These are phyloP conservation scores for Brachystomella parvula DNA, from an alignment of 1,140 invertebrate genomes.

Conservation along the genomic window DNA sequence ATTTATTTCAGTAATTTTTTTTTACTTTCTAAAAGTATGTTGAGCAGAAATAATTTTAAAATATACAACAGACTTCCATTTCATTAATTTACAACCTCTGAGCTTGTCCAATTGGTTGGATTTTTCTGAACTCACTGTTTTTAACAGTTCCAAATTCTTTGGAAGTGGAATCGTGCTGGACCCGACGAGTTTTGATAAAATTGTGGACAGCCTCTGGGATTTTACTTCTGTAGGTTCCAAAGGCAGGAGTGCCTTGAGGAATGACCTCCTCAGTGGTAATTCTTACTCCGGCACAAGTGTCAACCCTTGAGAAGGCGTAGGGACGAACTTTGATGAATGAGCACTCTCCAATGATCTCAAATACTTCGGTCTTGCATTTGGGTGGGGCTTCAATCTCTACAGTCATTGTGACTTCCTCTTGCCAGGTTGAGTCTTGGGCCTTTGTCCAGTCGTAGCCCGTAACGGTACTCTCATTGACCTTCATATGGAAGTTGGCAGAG, in stretches of 20 bases:
- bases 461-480: neutral
- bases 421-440: neutral
- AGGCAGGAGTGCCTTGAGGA: neutral
- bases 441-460: conserved; percentile 5
- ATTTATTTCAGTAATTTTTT: too few relatives aligned
- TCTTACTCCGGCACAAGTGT: neutral
- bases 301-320: neutral
- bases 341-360: conserved; percentile 10
- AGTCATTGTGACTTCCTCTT: neutral
- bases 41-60: too few relatives aligned
- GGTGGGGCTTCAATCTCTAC: conserved; percentile 10
- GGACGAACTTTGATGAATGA: conserved; percentile 8
- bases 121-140: too few relatives aligned
- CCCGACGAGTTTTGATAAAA: neutral
- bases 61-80: too few relatives aligned
- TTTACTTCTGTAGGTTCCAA: neutral
- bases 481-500: conserved; percentile 7
- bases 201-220: neutral
- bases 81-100: too few relatives aligned
- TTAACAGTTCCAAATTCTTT: neutral
- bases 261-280: neutral
- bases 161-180: neutral
- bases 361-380: conserved; percentile 7
- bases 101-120: too few relatives aligned
- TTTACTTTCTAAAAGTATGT: too few relatives aligned